These are phyloP conservation scores for Apamea epomidion DNA, from an alignment of 2,888 invertebrate genomes.

Conservation along the genomic window DNA sequence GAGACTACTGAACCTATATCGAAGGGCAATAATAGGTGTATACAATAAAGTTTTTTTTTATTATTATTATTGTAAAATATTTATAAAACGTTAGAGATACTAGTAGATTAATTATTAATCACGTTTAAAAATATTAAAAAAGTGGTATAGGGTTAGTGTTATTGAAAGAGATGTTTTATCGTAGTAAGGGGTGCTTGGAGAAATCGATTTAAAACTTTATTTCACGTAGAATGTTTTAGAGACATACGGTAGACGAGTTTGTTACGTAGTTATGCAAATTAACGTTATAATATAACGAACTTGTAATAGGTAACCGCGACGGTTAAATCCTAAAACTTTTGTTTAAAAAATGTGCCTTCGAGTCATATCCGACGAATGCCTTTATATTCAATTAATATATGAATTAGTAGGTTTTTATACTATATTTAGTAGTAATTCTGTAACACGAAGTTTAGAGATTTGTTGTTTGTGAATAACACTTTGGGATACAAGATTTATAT, in stretches of 20 bases:
- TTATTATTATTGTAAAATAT: conserved; percentile 84
- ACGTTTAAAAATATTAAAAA: conserved; percentile 75
- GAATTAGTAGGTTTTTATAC: conserved; percentile 85
- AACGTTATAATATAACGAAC: conserved; percentile 65
- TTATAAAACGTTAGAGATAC: conserved; percentile 76
- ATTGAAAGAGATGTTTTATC: conserved; percentile 76
- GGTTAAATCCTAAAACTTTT: conserved; percentile 73
- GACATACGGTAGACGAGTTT: conserved; percentile 61
- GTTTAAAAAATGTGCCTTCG: conserved; percentile 86
- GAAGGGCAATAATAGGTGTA: conserved; percentile 88
- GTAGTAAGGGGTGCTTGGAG: conserved; percentile 81
- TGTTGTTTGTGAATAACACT: conserved; percentile 75
- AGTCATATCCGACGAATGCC: conserved; percentile 89
- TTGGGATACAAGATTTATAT: conserved; percentile 73
- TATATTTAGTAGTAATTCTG: conserved; percentile 78
- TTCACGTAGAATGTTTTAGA: conserved; percentile 68
- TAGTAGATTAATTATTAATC: conserved; percentile 78
- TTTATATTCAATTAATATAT: conserved; percentile 79
- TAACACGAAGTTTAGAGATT: conserved; percentile 76
- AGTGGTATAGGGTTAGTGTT: conserved; percentile 83
- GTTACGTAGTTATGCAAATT: conserved; percentile 74
- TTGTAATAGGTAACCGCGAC: conserved; percentile 71
- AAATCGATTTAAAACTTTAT: conserved; percentile 70
- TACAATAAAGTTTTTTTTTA: conserved; percentile 81
- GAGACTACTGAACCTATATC: conserved; percentile 77